Conservation (phyloP, 2,888 invertebrate genomes). For the Apamea anceps region DNA sequence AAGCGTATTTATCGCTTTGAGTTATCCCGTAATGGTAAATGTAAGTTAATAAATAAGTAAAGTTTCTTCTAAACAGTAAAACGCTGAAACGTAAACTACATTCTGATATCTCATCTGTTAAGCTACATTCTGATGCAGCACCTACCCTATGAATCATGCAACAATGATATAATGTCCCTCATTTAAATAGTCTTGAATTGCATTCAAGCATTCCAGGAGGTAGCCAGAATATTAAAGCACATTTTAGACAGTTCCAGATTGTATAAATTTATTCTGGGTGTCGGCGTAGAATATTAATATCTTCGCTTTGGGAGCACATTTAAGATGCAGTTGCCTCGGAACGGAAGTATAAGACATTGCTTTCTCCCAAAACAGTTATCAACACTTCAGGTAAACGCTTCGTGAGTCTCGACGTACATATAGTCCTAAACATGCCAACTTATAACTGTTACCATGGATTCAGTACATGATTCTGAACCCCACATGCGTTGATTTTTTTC, state of each 20-base stretch:
- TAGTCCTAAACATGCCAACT: constrained; percentile 11
- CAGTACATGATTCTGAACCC: too few relatives aligned
- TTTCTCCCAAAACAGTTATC: constrained; percentile 3
- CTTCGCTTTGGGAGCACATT: constrained; percentile 33
- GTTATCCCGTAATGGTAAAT: too few relatives aligned
- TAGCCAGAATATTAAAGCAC: constrained; percentile 44
- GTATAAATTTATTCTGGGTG: constrained; percentile 40
- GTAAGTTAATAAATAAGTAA: background rate
- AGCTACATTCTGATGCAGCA: background rate
- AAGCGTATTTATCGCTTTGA: too few relatives aligned
- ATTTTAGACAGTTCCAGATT: constrained; percentile 40
- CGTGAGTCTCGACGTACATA: background rate
- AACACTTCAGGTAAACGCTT: constrained; percentile 8
- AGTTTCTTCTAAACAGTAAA: background rate
- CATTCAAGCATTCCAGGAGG: constrained; percentile 39
- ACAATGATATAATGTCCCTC: constrained; percentile 19
- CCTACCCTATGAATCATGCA: constrained; percentile 5
- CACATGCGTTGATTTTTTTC: too few relatives aligned
- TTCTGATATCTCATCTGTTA: too few relatives aligned
- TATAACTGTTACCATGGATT: background rate
- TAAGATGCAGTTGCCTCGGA: constrained; percentile 15
- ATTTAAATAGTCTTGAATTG: constrained; percentile 43
- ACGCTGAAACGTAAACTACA: background rate
- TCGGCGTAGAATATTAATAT: constrained; percentile 50
- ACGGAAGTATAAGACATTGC: background rate